These are phyloP conservation scores for Salvelinus fontinalis DNA, from an alignment of 2,113 vertebrate genomes.

Conservation along the genomic window DNA sequence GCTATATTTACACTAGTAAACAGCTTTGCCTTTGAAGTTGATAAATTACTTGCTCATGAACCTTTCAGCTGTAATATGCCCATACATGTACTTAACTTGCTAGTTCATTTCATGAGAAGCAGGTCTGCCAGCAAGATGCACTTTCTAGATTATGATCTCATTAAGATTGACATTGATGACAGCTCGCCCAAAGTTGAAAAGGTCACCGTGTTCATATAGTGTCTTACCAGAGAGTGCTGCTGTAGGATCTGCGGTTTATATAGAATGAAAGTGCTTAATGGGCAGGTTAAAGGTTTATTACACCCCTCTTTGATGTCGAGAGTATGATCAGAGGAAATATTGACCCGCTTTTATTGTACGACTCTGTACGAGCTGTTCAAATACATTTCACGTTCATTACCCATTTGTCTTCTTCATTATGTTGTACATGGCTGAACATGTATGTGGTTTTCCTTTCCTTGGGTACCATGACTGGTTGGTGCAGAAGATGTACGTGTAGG, in stretches of 20 bases:
- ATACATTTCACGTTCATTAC: no score
- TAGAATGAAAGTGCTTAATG: constrained; percentile 40
- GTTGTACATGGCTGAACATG: no score
- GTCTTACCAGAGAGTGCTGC: constrained; percentile 73
- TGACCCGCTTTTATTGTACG: constrained; percentile 66
- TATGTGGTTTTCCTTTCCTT: no score
- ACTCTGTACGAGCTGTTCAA: constrained; percentile 10
- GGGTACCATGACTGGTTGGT: no score
- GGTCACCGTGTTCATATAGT: constrained; percentile 54
- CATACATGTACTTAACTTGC: background rate
- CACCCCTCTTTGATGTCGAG: constrained; percentile 77
- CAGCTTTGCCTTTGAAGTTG: background rate
- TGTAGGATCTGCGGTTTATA: constrained; percentile 58
- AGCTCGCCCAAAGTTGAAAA: constrained; percentile 27
- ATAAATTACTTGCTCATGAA: background rate
- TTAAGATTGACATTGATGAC: background rate
- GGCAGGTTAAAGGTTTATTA: constrained; percentile 76
- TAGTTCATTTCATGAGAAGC: background rate
- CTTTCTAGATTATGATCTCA: background rate
- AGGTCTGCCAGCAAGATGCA: no score
- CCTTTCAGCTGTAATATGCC: background rate
- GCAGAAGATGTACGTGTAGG: no score
- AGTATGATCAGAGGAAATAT: constrained; percentile 33
- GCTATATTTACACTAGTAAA: no score
- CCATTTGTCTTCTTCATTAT: no score